Evolutionary conservation across 2,113 vertebrate species (phyloP), one percentile per base, ranked within the genome.

Genomic region (Bungarus multicinctus): DNA sequence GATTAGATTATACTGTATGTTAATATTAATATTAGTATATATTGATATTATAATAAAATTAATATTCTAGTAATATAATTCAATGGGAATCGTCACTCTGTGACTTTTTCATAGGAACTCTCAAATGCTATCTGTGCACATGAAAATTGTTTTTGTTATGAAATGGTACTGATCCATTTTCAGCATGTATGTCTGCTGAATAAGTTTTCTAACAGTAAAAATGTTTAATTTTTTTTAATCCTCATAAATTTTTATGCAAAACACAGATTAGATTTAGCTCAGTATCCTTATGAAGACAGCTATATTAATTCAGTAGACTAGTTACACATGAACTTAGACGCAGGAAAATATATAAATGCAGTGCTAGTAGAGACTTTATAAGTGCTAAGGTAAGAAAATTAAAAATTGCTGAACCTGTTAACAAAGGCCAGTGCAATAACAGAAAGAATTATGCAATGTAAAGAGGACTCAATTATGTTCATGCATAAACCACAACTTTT

Each of bases 241-340:
- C 7, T 39, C 69, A 81, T 20, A 23, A 85, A 88, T 92, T 89
- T 50, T 88, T 93, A 93, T 87, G 64, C n/a, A 92, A 95, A 93
- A 47, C 90, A 27, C 57, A 39, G 89, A 81, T 23, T 90, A 90
- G 94, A 89, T 93, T 96, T 85, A 93, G 34, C 54, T 90, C 87
- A 90, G 1, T 16, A 16, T 43, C 88, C 64, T 94, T 95, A 92
- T 93, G 95, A 95, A 93, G 93, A 95, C 93, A 95, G 95, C 91
- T 88, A 69, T 92, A 90, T 89, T 89, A 94, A 94, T 95, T 95
- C 94, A 57, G 93, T 92, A 93, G 93, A 85, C 53, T 92, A 95
- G 93, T 96, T 94, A 94, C 93, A 74, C 57, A 91, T 92, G 91
- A 88, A 96, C 95, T 94, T n/a, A 95, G 94, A 93, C 92, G 95